phyloP scores from a whole-genome alignment of 1,140 invertebrate species.

The Solen grandis region DNA sequence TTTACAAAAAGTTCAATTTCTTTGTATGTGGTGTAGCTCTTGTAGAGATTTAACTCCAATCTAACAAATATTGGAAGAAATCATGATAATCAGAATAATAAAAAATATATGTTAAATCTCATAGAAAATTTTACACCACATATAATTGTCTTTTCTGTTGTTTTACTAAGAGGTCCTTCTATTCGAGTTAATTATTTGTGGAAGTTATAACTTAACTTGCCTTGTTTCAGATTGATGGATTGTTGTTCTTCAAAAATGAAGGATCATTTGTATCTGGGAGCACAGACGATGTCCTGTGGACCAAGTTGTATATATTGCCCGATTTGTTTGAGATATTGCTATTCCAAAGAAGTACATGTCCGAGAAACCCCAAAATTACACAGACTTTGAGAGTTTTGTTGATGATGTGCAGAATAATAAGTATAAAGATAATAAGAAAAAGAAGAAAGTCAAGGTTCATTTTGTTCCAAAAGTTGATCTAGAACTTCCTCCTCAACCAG shows the following conservation, averaged over 20 bases:
- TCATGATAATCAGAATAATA: no score
- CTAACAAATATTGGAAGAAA: no score
- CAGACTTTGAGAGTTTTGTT: slow-evolving; percentile 46
- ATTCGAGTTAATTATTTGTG: no score
- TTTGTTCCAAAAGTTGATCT: slow-evolving; percentile 46
- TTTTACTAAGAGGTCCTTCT: no score
- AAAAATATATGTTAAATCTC: no score
- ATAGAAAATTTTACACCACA: no score
- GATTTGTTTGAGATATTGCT: slow-evolving; percentile 50
- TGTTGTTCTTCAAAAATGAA: slow-evolving; percentile 60
- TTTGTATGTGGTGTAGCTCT: no score
- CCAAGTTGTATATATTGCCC: slow-evolving; percentile 61
- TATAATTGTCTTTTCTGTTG: no score
- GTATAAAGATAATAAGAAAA: slow-evolving; percentile 35
- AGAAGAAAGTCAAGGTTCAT: slow-evolving; percentile 15
- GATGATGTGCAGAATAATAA: slow-evolving; percentile 50
- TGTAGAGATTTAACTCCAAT: no score
- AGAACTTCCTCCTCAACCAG: slow-evolving; percentile 36
- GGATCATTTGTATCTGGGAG: slow-evolving; percentile 46
- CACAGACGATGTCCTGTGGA: slow-evolving; percentile 55
- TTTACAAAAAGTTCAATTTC: no score
- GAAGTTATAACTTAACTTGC: no score
- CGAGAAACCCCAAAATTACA: slow-evolving; percentile 44
- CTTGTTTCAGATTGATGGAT: slow-evolving; percentile 59
- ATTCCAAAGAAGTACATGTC: slow-evolving; percentile 36